Conservation (phyloP, 2,113 vertebrate species). For the Eonycteris spelaea region DNA sequence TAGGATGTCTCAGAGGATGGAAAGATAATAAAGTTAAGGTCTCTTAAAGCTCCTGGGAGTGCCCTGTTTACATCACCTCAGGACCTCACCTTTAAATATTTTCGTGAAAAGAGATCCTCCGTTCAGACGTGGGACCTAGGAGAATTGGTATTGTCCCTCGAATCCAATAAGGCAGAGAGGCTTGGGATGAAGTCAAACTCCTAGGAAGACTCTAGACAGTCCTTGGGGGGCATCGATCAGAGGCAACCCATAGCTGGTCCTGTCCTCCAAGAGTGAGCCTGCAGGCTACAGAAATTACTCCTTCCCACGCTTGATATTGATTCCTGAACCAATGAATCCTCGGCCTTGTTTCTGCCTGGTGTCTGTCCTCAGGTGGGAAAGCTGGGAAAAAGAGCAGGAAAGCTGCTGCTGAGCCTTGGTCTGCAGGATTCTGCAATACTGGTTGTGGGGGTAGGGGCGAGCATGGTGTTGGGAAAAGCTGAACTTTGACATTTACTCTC, state of each 20-base stretch:
- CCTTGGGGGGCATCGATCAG: neutral
- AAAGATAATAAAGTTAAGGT: neutral
- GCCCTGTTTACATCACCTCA: neutral
- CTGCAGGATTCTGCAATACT: neutral
- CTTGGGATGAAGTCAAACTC: neutral
- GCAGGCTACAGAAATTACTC: neutral
- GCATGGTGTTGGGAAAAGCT: neutral
- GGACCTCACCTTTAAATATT: neutral
- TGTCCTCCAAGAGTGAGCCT: neutral
- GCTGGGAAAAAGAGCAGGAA: neutral
- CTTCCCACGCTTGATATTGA: neutral
- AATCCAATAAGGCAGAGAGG: neutral
- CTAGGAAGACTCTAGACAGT: neutral
- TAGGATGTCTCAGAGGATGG: neutral
- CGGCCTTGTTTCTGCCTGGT: neutral
- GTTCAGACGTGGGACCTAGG: neutral
- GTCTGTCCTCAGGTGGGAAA: neutral
- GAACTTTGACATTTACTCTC: neutral
- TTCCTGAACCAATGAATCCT: neutral
- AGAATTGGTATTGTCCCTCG: neutral
- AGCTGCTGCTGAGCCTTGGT: neutral
- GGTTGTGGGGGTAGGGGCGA: rapidly evolving
- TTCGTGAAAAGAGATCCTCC: constrained; percentile 4
- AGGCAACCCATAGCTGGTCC: neutral
- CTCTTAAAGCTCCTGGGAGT: constrained; percentile 14